Conservation (phyloP, 2,888 invertebrate genomes). For the Quadroppia sp. region DNA sequence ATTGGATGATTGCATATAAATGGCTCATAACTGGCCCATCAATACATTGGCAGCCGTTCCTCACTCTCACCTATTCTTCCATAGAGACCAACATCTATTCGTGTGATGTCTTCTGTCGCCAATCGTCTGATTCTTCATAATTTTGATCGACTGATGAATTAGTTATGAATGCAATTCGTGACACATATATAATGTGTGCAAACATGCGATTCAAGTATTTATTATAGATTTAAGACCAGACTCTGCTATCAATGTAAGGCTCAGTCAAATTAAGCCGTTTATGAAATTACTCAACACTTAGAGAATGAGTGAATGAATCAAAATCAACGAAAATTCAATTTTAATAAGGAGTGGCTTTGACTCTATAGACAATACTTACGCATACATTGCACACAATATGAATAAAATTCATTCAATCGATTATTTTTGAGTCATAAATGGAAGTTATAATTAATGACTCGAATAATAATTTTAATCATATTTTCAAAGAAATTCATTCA, state of each 20-base stretch:
- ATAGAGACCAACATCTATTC: background rate
- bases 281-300: constrained; percentile 28
- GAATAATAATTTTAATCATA: constrained; percentile 17
- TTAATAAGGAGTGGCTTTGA: constrained; percentile 15
- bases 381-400: background rate
- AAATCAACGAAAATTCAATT: constrained; percentile 16
- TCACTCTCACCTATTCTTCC: background rate
- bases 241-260: background rate
- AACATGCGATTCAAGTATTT: background rate
- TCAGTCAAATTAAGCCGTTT: background rate
- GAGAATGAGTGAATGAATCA: background rate
- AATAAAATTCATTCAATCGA: constrained; percentile 14
- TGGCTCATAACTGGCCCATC: constrained; percentile 1
- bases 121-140: background rate
- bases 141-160: background rate
- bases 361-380: background rate
- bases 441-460: constrained; percentile 19
- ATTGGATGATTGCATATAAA: constrained; percentile 1
- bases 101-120: background rate
- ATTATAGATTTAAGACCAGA: background rate
- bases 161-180: background rate
- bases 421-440: constrained; percentile 19
- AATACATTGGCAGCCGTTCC: background rate
- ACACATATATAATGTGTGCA: constrained; percentile 2
- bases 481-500: background rate